These are phyloP conservation scores for Heliothis subflexa DNA, from an alignment of 1,140 invertebrate species.

Conservation along the genomic window DNA sequence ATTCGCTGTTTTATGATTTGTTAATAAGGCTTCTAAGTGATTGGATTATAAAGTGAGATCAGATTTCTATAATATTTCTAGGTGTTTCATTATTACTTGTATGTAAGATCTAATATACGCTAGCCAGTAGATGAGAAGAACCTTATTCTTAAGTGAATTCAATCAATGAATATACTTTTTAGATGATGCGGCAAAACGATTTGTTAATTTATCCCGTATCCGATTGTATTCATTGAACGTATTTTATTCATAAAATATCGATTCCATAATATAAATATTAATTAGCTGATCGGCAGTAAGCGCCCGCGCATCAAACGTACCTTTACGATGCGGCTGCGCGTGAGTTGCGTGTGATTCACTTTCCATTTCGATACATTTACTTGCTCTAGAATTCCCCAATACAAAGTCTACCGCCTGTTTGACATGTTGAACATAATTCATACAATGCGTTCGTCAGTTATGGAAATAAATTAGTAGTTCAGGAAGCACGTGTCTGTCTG, in stretches of 20 bases:
- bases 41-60: neutral
- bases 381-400: constrained; percentile 37
- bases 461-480: neutral
- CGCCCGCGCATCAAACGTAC: constrained; percentile 12
- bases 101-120: too few relatives aligned
- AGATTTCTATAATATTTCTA: neutral
- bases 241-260: constrained; percentile 1
- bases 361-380: constrained; percentile 53
- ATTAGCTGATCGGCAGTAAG: constrained; percentile 18
- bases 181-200: neutral
- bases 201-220: neutral
- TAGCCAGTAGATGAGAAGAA: too few relatives aligned
- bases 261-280: constrained; percentile 20
- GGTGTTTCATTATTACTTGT: too few relatives aligned
- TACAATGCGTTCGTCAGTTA: neutral
- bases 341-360: constrained; percentile 50
- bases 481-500: constrained; percentile 16
- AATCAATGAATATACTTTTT: too few relatives aligned
- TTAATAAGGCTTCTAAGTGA: neutral
- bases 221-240: neutral
- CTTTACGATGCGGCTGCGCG: constrained; percentile 16
- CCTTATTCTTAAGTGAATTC: too few relatives aligned
- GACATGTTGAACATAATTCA: constrained; percentile 24
- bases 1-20: neutral
- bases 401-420: constrained; percentile 34